Evolutionary conservation across 92 coral and sea anemone genomes (phyloP), one percentile per base, ranked within the genome.

Genomic region (Paragorgia papillata): DNA sequence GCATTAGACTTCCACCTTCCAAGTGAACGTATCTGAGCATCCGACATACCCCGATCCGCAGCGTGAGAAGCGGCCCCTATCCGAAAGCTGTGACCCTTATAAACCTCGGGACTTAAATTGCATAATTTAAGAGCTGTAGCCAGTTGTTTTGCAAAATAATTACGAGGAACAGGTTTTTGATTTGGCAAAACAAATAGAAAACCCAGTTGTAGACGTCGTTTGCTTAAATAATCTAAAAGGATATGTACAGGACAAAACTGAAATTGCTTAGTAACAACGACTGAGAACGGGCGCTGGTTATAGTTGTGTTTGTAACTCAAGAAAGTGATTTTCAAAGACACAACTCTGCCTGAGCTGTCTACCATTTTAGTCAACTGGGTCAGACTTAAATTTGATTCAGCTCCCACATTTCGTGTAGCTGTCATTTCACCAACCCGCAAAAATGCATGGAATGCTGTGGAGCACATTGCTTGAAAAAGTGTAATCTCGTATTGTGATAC

Each of bases 1-100:
- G 73, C 81, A 76, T 60, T 43, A 1, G 81, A 76, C 73, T 76
- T 60, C 46, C 74, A 76, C 39, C 73, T 53, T 33, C 81, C 81
- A 15, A 76, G 49, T 57, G 73, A 24, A 57, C 63, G 61, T 19
- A 78, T 78, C 33, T 64, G 62, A 6, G 83, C 32, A 40, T 63
- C 83, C 0, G 60, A 35, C 5, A 78, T 18, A 17, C 83, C 81
- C 18, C 53, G 68, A 35, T 60, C 81, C n/a, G 75, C 83, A 9
- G 83, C 83, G 63, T 61, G 21, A 19, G 81, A 76, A 46, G 48
- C 62, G 20, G 81, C 74, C 17, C 81, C 81, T 0, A 60, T 75
- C 18, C 73, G 74, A 19, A 60, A 76, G 44, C 81, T 62, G 63
- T 76, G 81, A 2, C 81, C 81, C 17, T 76, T 62, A 31, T 61